Base-by-base conservation (phyloP, 2,888 invertebrate species). In the Sialis fuliginosa region DNA sequence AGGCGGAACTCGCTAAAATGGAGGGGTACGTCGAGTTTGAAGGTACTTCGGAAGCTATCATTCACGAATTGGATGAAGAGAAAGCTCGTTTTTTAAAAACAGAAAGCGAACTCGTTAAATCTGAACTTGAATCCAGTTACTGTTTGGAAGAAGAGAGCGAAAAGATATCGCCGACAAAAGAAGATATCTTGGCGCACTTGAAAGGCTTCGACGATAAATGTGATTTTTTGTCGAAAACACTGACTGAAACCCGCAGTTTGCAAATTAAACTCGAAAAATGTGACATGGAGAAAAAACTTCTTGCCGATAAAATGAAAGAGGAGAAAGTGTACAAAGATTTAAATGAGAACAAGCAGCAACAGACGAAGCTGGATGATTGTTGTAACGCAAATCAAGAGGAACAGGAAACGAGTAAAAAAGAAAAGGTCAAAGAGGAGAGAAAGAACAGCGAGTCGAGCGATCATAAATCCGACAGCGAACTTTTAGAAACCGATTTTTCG, bases 1-100 rank as follows among this genome's bases (percentile, higher is more conserved):
- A 81, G 62, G 79, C 80, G 46, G 79, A 77, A 50, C 65, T 81
- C 37, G 79, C 80, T 40, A 77, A 80, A 62, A 80, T 81, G 79
- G 74, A 74, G 53, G 72, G 72, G 7, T 53, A 66, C 13, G 69
- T 68, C 57, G 66, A 65, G 46, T 66, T 64, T 54, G 33, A 31
- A 1, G 66, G 64, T 54, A 39, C 7, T 39, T 8, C 33, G 6
- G 30, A 13, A 32, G 12, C 7, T 39, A 10, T 30, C 5, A 37
- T 10, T 10, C 37, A 37, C n/a, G 37, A 37, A 6, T 9, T n/a
- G 13, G 32, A 32, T n/a, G 22, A 43, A 10, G 31, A 45, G 6
- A 30, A 39, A 37, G 10, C 22, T 1, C 33, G 43, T 9, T 42
- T 42, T 37, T 47, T 45, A 35, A 47, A 44, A 33, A 44, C 45